A percentile compares a stretch with the other conserved stretches of the same genome.
Evolutionary conservation across 2,797 vertebrate species (phyloP).

Genomic region (Peromyscus eremicus): DNA sequence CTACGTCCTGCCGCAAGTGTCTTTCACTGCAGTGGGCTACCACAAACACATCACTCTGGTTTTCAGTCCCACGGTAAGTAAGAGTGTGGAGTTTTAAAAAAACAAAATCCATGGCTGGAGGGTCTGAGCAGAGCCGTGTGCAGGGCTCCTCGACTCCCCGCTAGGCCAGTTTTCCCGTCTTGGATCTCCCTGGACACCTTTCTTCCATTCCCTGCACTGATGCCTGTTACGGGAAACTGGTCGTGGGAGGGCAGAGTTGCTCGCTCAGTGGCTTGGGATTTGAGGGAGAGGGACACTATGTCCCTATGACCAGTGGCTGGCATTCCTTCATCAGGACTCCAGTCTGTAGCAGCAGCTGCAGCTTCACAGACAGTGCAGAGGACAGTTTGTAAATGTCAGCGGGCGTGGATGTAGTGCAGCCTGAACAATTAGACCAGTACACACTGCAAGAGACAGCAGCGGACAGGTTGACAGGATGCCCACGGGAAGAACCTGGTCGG

Average conservation of each 20-base stretch:
- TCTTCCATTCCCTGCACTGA: background rate
- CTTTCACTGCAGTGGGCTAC: conserved; percentile 96
- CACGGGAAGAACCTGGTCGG: background rate
- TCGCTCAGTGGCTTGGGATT: background rate
- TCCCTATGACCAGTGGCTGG: no score
- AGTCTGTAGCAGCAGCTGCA: background rate
- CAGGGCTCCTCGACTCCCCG: background rate
- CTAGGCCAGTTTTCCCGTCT: no score
- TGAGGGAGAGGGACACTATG: no score
- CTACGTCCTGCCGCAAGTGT: conserved; percentile 95
- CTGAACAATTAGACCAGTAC: background rate
- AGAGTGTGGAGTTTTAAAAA: background rate
- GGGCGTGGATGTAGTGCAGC: background rate
- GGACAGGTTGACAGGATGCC: background rate
- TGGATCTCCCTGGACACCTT: no score
- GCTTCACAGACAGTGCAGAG: background rate
- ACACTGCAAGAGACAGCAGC: background rate
- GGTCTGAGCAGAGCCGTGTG: background rate
- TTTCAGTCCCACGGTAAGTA: conserved; percentile 96
- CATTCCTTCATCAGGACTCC: no score
- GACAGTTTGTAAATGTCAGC: background rate
- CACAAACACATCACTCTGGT: conserved; percentile 96
- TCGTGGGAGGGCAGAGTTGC: background rate
- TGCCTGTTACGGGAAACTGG: background rate
- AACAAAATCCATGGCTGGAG: rapidly evolving